Evolutionary conservation across 2,113 vertebrate genomes (phyloP).

Genomic region (Syngnathoides biaculeatus): DNA sequence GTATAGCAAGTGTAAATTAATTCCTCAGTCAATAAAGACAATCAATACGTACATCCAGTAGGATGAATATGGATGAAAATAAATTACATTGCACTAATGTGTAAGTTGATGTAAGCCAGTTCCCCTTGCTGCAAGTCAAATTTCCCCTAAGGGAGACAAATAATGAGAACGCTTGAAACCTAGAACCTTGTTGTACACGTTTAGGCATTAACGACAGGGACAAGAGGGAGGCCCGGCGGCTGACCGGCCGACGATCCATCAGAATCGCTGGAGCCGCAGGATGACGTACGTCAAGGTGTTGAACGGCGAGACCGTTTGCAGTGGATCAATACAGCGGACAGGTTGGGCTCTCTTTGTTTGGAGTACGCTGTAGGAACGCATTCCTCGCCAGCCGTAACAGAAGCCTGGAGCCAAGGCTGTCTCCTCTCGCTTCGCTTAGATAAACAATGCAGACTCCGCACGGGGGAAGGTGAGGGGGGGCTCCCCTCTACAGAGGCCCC

Average conservation of each 20-base stretch:
- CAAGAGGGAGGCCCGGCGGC: slow-evolving; percentile 6
- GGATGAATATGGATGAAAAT: not conserved
- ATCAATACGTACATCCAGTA: too few relatives aligned
- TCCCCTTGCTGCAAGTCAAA: not conserved
- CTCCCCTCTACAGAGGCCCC: slow-evolving; percentile 57
- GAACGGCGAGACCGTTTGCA: slow-evolving; percentile 45
- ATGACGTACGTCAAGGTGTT: slow-evolving; percentile 38
- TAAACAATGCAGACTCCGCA: slow-evolving; percentile 77
- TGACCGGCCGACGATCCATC: slow-evolving; percentile 17
- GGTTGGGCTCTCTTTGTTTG: slow-evolving; percentile 84
- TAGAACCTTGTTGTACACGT: not conserved
- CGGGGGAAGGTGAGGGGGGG: slow-evolving; percentile 52
- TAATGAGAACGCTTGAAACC: not conserved
- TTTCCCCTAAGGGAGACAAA: not conserved
- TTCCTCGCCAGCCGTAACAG: slow-evolving; percentile 83
- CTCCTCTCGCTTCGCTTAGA: slow-evolving; percentile 78
- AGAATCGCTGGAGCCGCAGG: not conserved
- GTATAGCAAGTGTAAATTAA: too few relatives aligned
- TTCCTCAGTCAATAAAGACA: too few relatives aligned
- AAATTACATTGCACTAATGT: not conserved
- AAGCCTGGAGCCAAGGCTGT: slow-evolving; percentile 85
- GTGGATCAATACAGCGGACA: slow-evolving; percentile 69
- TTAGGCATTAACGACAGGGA: not conserved
- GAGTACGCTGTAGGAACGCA: slow-evolving; percentile 79
- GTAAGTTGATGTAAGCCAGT: not conserved